Percentiles rank a stretch among this genome's conserved stretches.
Conservation (phyloP, 2,113 vertebrate genomes). For the Vulpes vulpes region DNA sequence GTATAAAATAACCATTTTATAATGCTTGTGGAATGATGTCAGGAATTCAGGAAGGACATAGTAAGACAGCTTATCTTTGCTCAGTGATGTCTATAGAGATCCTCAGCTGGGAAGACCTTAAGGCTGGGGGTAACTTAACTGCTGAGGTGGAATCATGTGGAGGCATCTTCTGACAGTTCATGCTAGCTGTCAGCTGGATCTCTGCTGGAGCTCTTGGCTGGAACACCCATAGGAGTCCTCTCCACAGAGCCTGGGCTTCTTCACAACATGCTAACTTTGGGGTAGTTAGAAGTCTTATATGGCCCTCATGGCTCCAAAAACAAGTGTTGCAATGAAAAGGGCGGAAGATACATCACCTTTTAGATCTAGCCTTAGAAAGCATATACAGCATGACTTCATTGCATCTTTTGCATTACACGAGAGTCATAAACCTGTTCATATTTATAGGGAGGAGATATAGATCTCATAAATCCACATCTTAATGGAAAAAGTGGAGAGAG, state of each 20-base stretch:
- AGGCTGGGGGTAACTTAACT: background rate
- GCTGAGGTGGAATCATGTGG: background rate
- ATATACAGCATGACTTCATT: background rate
- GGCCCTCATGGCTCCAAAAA: background rate
- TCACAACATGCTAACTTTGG: background rate
- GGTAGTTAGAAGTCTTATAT: background rate
- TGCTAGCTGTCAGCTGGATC: background rate
- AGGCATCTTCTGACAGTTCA: background rate
- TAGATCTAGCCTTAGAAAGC: background rate
- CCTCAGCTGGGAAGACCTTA: background rate
- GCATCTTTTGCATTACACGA: background rate
- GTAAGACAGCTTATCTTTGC: background rate
- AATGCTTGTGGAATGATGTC: background rate
- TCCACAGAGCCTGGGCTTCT: background rate
- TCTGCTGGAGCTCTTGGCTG: background rate
- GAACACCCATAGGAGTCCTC: background rate
- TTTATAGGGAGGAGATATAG: background rate
- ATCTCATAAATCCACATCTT: background rate
- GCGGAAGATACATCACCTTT: background rate
- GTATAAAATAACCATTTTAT: background rate
- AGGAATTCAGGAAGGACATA: background rate
- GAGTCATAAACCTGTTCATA: background rate
- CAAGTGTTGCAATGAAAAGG: background rate
- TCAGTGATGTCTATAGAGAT: background rate
- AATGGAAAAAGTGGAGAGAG: background rate